phyloP scores from a whole-genome alignment of 1,140 invertebrate genomes.

The Drosophila truncata region DNA sequence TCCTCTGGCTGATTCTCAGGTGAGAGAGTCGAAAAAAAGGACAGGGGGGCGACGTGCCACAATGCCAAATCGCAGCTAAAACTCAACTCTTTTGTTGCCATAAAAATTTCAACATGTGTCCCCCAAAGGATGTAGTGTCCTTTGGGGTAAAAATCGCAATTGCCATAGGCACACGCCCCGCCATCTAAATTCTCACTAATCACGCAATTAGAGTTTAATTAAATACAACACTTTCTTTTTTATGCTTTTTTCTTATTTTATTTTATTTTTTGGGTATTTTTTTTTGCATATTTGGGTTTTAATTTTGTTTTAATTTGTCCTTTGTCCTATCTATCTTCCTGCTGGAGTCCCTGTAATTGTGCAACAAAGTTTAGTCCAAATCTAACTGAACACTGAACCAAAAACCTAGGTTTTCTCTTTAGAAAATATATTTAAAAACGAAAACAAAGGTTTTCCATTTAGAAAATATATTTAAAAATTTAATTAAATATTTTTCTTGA shows the following conservation, averaged over 20 bases:
- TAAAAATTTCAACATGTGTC: constrained; percentile 53
- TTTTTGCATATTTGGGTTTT: too few relatives aligned
- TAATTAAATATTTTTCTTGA: neutral
- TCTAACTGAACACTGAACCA: neutral
- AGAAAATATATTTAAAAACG: too few relatives aligned
- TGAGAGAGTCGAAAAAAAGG: neutral
- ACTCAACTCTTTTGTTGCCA: constrained; percentile 34
- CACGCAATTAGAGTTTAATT: constrained; percentile 52
- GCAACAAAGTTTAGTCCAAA: constrained; percentile 47
- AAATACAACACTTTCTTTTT: constrained; percentile 32
- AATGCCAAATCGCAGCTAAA: constrained; percentile 45
- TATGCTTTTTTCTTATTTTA: neutral
- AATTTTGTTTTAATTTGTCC: constrained; percentile 30
- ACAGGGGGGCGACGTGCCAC: constrained; percentile 16
- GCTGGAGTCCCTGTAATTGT: constrained; percentile 43
- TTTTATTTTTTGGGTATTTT: neutral
- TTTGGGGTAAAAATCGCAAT: neutral
- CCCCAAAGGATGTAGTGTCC: constrained; percentile 3
- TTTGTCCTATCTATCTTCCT: constrained; percentile 5
- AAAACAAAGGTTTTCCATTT: neutral
- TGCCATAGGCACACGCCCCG: constrained; percentile 48
- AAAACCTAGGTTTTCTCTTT: neutral
- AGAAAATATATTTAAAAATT: too few relatives aligned
- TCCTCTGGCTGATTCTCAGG: constrained; percentile 17
- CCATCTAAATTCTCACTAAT: constrained; percentile 53